Evolutionary conservation across 2,888 invertebrate species (phyloP).

Genomic region (Drosophila pseudotalamancana): DNA sequence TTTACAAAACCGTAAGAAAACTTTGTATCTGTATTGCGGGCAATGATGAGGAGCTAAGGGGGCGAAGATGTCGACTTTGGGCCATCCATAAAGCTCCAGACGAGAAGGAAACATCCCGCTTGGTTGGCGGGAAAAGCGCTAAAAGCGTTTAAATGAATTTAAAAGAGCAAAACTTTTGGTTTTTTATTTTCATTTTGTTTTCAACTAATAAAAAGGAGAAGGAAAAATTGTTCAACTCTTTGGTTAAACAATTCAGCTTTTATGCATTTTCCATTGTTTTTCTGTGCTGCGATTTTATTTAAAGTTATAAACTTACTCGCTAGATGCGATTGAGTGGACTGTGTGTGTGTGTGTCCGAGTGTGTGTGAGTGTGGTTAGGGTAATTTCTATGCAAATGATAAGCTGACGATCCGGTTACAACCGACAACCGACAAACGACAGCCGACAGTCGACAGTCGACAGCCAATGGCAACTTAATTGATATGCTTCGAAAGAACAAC

Average conservation of each 20-base stretch:
- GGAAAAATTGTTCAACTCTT: conserved; percentile 34
- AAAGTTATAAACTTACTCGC: conserved; percentile 57
- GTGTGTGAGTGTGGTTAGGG: conserved; percentile 31
- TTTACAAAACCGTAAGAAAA: conserved; percentile 58
- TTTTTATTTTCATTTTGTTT: conserved; percentile 38
- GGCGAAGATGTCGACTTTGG: conserved; percentile 13
- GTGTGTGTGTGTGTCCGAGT: not conserved
- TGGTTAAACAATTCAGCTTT: conserved; percentile 44
- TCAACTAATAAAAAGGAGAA: conserved; percentile 6
- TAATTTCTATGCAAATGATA: conserved; percentile 72
- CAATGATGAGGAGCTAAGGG: not conserved
- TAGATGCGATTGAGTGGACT: not conserved
- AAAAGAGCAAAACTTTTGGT: conserved; percentile 67
- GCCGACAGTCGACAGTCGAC: no score
- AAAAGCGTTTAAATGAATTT: conserved; percentile 78
- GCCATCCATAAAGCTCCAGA: conserved; percentile 56
- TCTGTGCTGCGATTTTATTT: conserved; percentile 47
- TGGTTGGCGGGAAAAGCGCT: conserved; percentile 69
- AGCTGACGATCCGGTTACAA: conserved; percentile 39
- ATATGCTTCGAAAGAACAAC: conserved; percentile 71
- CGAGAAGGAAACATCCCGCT: conserved; percentile 47
- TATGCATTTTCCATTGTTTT: conserved; percentile 60
- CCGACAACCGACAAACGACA: no score
- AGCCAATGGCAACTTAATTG: conserved; percentile 63
- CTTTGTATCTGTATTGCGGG: conserved; percentile 38